Evolutionary conservation across 2,888 invertebrate genomes (phyloP), one percentile per base, ranked within the genome.

Genomic region (Pachydiplax longipennis): DNA sequence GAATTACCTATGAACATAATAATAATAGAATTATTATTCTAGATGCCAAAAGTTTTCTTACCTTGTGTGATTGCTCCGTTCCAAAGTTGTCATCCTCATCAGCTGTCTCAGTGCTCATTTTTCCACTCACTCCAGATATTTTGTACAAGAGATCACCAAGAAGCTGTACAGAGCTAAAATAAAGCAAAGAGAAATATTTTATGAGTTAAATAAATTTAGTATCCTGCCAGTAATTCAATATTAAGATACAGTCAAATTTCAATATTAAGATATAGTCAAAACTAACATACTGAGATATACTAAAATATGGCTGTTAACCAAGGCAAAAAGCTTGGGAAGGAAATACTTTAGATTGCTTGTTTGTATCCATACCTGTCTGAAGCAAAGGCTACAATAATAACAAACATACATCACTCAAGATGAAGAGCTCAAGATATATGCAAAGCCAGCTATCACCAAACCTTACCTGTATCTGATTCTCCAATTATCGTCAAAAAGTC

Each of bases 71-170:
- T 93, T 98, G 98, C 93, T 99, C 99, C 0, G 99, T 99, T 91
- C 99, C 99, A 94, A 99, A 99, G 94, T 99, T 99, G 93, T 99
- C 99, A 94, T 99, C 99, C 94, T 99, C 99, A 92, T 97, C 98
- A 0, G 99, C 99, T 0, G 99, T 99, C 94, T 99, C 99, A 0
- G 99, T 99, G 61, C 98, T 98, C 99, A 99, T 99, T 95, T 99
- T 99, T 90, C 99, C 99, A 48, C 99, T 97, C 0, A 99, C 99
- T 90, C 99, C 99, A 1, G 99, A 99, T 92, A 99, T 98, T 91
- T 98, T 97, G 94, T 99, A 99, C 40, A 99, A 94, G 90, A 99
- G 95, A 94, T 99, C 99, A 22, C 99, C 99, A 61, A 99, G 94
- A 48, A 99, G 95, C 93, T 99, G 99, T 10, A 99, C 99, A 0